Base-by-base conservation (phyloP, 2,888 invertebrate genomes). In the Agapostemon virescens region DNA sequence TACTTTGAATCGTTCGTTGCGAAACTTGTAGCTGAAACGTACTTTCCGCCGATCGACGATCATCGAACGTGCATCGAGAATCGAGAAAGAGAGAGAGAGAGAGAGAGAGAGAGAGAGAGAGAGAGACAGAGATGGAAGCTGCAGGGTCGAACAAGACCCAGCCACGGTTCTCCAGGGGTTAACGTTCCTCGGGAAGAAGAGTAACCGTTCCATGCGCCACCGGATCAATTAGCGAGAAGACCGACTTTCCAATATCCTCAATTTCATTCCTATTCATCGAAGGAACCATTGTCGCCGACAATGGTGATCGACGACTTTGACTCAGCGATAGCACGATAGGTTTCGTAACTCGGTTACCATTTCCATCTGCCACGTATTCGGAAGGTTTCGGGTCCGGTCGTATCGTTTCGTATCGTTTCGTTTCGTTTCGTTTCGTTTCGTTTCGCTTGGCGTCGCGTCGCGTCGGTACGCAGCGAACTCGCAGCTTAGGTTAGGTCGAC, bases 281-380 rank as follows among this genome's bases (percentile, higher is more conserved):
- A 36, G 26, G 26, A 30, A 6, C 55, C 26, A 26, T 55, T 23
- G 52, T 38, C 64, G 36, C 52, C 23, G 11, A 52, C 69, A 52
- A 69, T 36, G 23, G 36, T 36, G 36, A 36, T 17, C 23, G 55
- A 55, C 55, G 23, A 17, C 17, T 30, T 55, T 17, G 55, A 55
- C 26, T 55, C 55, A 26, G 23, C 52, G 69, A 36, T 26, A 49
- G 17, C 55, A 23, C 11, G 66, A 40, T 40, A 66, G 66, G 42
- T 42, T 17, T 40, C 66, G 40, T 42, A 42, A 66, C 66, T 42
- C 26, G 26, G 40, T 66, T 66, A 66, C 17, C 42, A 42, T 66
- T 15, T 20, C 26, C 30, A 66, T 42, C 66, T 26, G 26, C 20
- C 5, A 26, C 66, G 42, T 26, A 20, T 20, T 42, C 38, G n/a